Evolutionary conservation across 2,888 invertebrate species (phyloP).

Genomic region (Listrodromus nycthemerus): DNA sequence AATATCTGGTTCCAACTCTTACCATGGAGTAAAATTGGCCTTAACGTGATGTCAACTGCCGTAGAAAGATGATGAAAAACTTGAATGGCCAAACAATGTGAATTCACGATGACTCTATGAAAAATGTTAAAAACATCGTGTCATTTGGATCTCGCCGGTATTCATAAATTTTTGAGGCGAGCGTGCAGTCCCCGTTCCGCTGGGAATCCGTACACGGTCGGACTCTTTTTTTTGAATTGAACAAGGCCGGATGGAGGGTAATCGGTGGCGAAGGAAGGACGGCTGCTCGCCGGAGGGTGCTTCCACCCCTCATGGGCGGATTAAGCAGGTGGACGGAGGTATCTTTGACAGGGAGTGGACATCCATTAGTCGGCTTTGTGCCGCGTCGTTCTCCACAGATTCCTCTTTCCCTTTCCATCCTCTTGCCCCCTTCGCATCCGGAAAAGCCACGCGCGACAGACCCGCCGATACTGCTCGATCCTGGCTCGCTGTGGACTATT

Average conservation of each 20-base stretch:
- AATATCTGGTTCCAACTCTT: too few relatives aligned
- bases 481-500: background rate
- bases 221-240: constrained; percentile 44
- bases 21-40: too few relatives aligned
- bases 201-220: constrained; percentile 16
- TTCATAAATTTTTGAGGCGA: background rate
- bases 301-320: constrained; percentile 67
- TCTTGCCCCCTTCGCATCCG: constrained; percentile 49
- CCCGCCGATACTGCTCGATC: constrained; percentile 16
- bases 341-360: constrained; percentile 83
- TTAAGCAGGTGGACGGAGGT: constrained; percentile 79
- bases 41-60: too few relatives aligned
- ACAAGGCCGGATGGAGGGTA: constrained; percentile 26
- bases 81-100: too few relatives aligned
- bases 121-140: too few relatives aligned
- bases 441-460: constrained; percentile 39
- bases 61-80: too few relatives aligned
- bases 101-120: too few relatives aligned
- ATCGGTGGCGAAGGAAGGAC: constrained; percentile 7
- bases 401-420: constrained; percentile 47
- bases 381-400: constrained; percentile 68
- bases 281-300: constrained; percentile 18
- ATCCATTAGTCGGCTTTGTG: constrained; percentile 84
- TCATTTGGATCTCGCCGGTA: too few relatives aligned
- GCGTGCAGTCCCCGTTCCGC: background rate